Base-by-base conservation (phyloP, 2,888 invertebrate species). In the Scaptomyza parva region DNA sequence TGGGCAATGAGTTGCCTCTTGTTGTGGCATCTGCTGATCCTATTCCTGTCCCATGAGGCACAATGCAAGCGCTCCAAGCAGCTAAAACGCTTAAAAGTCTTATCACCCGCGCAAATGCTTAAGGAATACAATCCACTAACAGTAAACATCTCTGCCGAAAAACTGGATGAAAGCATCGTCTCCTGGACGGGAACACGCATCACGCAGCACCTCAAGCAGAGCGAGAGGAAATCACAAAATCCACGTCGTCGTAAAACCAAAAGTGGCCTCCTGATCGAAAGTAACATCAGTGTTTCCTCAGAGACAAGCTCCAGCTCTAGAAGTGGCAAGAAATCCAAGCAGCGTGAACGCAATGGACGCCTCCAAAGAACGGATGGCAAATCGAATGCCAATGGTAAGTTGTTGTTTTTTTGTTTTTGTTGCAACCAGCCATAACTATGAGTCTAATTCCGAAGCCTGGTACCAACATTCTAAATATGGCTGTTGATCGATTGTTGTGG, bases 201-300 rank as follows among this genome's bases (percentile, higher is more conserved):
- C 45, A 70, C 51, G 17, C 63, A 54, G 20, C 51, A 65, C n/a
- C 64, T 37, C 5, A 52, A 58, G 6, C 68, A 59, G 59, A 70
- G 51, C 54, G 61, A 74, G 17, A 35, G 53, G 5, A 70, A 70
- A 11, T 22, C 48, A 3, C 73, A 61, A 40, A 72, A 60, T 11
- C 30, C 66, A 22, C 68, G 76, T 12, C 80, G 89, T 28, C 89
- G 81, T 68, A 90, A 90, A 90, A 89, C 90, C 75, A 89, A 89
- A 85, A 89, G 89, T 89, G 89, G 89, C 70, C 84, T 89, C 22
- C 72, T 89, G 67, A 89, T 89, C 67, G 89, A 89, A 88, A 89
- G 90, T 88, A 90, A 90, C 67, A 82, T 88, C 55, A 75, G 69
- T 45, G 48, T 59, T 39, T 65, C 72, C 61, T 64, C 61, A 12